phyloP scores from a whole-genome alignment of 2,113 vertebrate species.

The Syngnathus typhle region DNA sequence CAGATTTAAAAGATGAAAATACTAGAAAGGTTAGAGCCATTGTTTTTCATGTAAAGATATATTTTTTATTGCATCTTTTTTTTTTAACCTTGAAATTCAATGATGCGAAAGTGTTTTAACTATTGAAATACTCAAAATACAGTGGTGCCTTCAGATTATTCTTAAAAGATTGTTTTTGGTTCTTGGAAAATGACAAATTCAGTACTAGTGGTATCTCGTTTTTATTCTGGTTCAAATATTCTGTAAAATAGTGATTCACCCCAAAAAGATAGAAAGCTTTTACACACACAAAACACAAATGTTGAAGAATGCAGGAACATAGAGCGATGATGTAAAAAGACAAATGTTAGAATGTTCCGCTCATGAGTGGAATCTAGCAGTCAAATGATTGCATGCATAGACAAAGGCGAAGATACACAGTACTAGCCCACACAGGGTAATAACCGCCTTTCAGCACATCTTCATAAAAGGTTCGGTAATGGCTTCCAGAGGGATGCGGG shows the following conservation, averaged over 20 bases:
- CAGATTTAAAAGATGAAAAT: neutral
- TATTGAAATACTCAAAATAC: neutral
- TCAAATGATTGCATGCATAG: slow-evolving; percentile 26
- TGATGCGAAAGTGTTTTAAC: slow-evolving; percentile 1
- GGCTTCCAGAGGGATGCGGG: slow-evolving; percentile 68
- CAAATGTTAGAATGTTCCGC: slow-evolving; percentile 19
- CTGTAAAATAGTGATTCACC: too few species aligned
- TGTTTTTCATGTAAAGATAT: too few species aligned
- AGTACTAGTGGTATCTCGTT: too few species aligned
- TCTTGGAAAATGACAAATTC: neutral
- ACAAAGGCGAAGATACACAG: neutral
- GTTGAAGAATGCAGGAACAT: neutral
- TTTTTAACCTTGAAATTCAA: neutral
- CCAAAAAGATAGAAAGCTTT: too few species aligned
- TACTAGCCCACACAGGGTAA: slow-evolving; percentile 42
- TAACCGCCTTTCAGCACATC: slow-evolving; percentile 65
- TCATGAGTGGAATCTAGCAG: slow-evolving; percentile 27
- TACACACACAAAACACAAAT: slow-evolving; percentile 1
- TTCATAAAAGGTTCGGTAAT: slow-evolving; percentile 74
- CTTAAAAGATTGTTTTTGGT: too few species aligned
- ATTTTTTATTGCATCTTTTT: neutral
- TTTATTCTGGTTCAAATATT: too few species aligned
- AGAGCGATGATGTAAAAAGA: slow-evolving; percentile 11
- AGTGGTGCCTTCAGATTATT: too few species aligned
- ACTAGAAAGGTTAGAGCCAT: neutral